Percentiles rank a stretch among this genome's conserved stretches.
Conservation (phyloP, 2,888 invertebrate genomes). For the Heliconius ismenius region DNA sequence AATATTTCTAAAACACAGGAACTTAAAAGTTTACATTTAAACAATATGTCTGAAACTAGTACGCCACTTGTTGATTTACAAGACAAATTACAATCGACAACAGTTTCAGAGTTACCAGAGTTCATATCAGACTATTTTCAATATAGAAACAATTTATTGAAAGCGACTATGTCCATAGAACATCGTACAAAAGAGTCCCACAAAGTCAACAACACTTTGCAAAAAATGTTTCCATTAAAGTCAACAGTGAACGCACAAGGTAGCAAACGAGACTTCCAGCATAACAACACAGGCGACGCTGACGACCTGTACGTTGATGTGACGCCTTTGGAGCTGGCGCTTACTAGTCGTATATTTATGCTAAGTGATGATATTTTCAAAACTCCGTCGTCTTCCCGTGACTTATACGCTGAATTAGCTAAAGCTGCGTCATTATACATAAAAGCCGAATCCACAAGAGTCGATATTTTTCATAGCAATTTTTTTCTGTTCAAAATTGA, state of each 20-base stretch:
- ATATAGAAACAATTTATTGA: not conserved
- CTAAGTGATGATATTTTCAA: conserved; percentile 43
- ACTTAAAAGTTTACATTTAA: not conserved
- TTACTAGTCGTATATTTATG: conserved; percentile 39
- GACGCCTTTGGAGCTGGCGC: conserved; percentile 1
- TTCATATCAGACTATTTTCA: conserved; percentile 22
- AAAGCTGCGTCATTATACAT: conserved; percentile 42
- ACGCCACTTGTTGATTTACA: not conserved
- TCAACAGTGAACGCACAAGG: not conserved
- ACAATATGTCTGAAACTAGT: not conserved
- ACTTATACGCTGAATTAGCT: conserved; percentile 44
- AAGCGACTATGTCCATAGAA: not conserved
- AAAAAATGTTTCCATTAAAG: conserved; percentile 8
- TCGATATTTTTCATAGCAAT: conserved; percentile 43
- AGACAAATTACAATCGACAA: not conserved
- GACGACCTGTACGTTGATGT: not conserved
- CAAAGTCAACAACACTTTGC: not conserved
- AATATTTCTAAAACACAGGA: conserved; percentile 19
- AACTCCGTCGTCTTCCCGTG: conserved; percentile 1
- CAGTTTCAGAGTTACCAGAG: not conserved
- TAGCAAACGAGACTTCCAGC: not conserved
- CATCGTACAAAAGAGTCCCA: not conserved
- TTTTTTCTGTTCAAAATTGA: conserved; percentile 54
- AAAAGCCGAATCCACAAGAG: conserved; percentile 36
- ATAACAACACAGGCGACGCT: not conserved